Percentiles rank a stretch among this genome's conserved stretches.
phyloP scores from a whole-genome alignment of 2,888 invertebrate genomes.

The Taphrorychus bicolor region DNA sequence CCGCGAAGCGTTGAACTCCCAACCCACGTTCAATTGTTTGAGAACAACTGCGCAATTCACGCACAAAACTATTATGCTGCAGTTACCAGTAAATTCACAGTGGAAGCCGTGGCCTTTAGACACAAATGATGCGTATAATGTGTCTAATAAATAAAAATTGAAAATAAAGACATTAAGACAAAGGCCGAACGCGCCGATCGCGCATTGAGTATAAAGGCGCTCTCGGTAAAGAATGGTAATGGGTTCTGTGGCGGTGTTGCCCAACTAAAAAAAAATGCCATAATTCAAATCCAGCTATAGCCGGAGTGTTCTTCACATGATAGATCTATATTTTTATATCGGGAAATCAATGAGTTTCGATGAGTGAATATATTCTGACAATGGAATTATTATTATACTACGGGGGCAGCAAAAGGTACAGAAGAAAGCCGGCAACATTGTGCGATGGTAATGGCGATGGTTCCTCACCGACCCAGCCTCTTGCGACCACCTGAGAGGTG shows the following conservation, averaged over 20 bases:
- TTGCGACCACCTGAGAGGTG: slow-evolving; percentile 56
- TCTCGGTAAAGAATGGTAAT: slow-evolving; percentile 6
- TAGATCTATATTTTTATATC: background rate
- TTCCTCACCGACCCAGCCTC: slow-evolving; percentile 32
- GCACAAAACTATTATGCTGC: too few species aligned
- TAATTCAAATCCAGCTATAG: background rate
- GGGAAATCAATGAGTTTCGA: background rate
- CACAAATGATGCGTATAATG: slow-evolving; percentile 52
- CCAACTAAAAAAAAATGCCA: slow-evolving; percentile 10
- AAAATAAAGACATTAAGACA: slow-evolving; percentile 59
- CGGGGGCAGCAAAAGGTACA: background rate
- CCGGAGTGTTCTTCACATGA: background rate
- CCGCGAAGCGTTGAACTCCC: too few species aligned
- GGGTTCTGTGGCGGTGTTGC: slow-evolving; percentile 11
- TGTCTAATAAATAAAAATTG: slow-evolving; percentile 56
- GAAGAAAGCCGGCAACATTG: slow-evolving; percentile 41
- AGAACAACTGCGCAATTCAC: too few species aligned
- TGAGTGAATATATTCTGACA: background rate
- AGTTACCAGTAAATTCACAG: slow-evolving; percentile 12
- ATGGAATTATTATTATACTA: background rate
- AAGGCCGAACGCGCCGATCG: slow-evolving; percentile 43
- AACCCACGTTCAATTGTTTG: too few species aligned
- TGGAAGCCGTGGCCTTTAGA: slow-evolving; percentile 34
- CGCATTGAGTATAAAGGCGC: slow-evolving; percentile 49
- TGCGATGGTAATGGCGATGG: slow-evolving; percentile 29